Base-by-base conservation (phyloP, 2,888 invertebrate species). In the Diarsia rubi region DNA sequence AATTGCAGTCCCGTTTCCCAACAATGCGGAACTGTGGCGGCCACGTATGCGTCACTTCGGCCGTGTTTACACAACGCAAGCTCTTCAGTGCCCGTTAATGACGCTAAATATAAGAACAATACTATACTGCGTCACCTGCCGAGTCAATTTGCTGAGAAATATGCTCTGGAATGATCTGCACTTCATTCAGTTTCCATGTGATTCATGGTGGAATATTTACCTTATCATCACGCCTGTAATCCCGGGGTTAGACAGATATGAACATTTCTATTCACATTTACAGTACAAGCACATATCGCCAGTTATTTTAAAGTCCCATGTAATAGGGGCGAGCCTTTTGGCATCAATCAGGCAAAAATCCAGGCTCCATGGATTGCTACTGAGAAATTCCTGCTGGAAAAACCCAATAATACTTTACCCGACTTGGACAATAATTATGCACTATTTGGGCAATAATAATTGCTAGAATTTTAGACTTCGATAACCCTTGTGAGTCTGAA, bases 101-200 rank as follows among this genome's bases (percentile, higher is more conserved):
- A 85, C 85, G 77, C 73, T 77, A 85, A 82, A 85, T 73, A 73
- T 85, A 85, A 59, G 59, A 82, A 82, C 82, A 85, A 82, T 82
- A 76, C 44, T 45, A 65, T 21, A 27, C 57, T 14, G 45, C 72
- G 67, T 69, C 78, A 73, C 62, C 60, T n/a, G 6, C 65, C 3
- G 44, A 57, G 63, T 59, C 72, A 73, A 84, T 80, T 57, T 68
- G 68, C 81, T 70, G 62, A 63, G 62, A 81, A 81, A 84, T 59
- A 24, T 52, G 44, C 45, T 31, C 37, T 54, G 37, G 42, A 60
- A 69, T 19, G 42, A 63, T 19, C 9, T 57, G 16, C 21, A 19
- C 14, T 78, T 67, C n/a, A 67, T 68, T 79, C 79, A 63, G 16
- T 66, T 65, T n/a, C 16, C n/a, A 21, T 57, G 49, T 72, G 44